Percentiles rank a stretch among this genome's conserved stretches.
Evolutionary conservation across 2,888 invertebrate species (phyloP).

Genomic region (Drosophila percnosoma): DNA sequence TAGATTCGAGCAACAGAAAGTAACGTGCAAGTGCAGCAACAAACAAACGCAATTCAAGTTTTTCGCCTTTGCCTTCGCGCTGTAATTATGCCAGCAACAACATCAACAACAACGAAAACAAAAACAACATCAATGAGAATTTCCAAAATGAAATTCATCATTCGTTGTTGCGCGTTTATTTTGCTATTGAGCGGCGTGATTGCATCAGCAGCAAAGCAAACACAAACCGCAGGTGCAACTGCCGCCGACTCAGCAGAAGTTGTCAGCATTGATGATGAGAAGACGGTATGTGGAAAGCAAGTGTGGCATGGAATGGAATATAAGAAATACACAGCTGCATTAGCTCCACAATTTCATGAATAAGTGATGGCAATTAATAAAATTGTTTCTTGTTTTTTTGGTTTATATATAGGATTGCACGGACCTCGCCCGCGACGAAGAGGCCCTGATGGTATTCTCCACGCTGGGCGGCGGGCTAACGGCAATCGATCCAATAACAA

Average conservation of each 20-base stretch:
- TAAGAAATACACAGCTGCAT: conserved; percentile 12
- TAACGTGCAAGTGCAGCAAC: conserved; percentile 50
- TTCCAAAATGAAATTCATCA: conserved; percentile 72
- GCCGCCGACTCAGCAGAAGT: conserved; percentile 74
- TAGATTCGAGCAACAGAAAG: conserved; percentile 32
- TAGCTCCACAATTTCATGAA: conserved; percentile 9
- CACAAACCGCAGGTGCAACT: conserved; percentile 41
- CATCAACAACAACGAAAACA: conserved; percentile 21
- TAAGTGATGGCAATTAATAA: conserved; percentile 37
- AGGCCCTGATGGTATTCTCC: conserved; percentile 93
- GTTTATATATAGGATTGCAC: conserved; percentile 85
- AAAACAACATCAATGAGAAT: conserved; percentile 35
- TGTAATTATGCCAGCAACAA: conserved; percentile 43
- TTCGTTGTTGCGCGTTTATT: conserved; percentile 67
- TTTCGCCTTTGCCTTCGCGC: conserved; percentile 24
- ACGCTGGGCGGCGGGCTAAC: conserved; percentile 97
- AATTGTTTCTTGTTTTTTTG: conserved; percentile 25
- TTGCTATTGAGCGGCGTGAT: conserved; percentile 63
- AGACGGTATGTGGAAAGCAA: conserved; percentile 53
- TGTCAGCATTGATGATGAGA: conserved; percentile 66
- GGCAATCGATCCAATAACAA: conserved; percentile 94
- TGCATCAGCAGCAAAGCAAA: conserved; percentile 70
- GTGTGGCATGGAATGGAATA: neutral
- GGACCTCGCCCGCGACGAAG: conserved; percentile 89
- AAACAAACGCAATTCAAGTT: conserved; percentile 28